These are phyloP conservation scores for Caenorhabditis angaria DNA, from an alignment of 2,888 invertebrate species.

Conservation along the genomic window DNA sequence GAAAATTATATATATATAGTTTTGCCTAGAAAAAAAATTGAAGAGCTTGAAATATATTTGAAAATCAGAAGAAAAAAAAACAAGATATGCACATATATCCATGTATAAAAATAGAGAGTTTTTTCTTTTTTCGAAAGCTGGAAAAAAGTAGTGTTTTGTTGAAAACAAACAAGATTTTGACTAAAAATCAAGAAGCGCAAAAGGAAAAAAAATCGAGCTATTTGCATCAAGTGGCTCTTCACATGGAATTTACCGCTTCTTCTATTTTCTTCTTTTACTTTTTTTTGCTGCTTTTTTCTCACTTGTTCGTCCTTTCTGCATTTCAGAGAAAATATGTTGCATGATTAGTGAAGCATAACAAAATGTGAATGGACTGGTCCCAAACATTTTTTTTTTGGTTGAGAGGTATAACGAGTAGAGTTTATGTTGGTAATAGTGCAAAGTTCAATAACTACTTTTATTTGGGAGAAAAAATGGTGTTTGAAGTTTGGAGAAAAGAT, in stretches of 20 bases:
- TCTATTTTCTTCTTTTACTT: not conserved
- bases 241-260: not conserved
- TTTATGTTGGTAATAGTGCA: no score
- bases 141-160: conserved; percentile 2
- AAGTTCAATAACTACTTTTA: no score
- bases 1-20: no score
- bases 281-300: not conserved
- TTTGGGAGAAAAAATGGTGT: no score
- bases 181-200: not conserved
- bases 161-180: conserved; percentile 4
- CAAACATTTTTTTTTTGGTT: not conserved
- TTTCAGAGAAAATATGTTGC: not conserved
- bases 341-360: conserved; percentile 1
- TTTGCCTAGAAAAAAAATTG: no score
- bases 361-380: not conserved
- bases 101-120: not conserved
- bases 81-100: not conserved
- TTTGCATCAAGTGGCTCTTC: conserved; percentile 3
- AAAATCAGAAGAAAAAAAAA: not conserved
- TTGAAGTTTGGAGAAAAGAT: no score
- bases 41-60: not conserved
- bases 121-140: not conserved
- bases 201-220: not conserved
- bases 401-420: not conserved
- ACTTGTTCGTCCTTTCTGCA: no score